phyloP scores from a whole-genome alignment of 2,888 invertebrate genomes.

The Geotrupes spiniger region DNA sequence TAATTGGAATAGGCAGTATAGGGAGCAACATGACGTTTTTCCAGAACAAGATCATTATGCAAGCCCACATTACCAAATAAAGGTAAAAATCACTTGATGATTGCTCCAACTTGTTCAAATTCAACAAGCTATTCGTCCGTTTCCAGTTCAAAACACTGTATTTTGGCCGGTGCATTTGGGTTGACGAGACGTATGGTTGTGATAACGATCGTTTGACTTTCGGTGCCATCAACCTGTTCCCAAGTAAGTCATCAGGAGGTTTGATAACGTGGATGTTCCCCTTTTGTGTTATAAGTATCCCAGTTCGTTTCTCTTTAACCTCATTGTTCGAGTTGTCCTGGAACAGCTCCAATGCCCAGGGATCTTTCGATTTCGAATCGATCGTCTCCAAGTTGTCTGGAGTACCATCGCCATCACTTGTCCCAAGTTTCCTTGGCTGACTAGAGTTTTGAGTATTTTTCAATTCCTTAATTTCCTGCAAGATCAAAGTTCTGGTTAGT shows the following conservation, averaged over 20 bases:
- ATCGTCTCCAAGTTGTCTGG: background rate
- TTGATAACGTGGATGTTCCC: conserved; percentile 40
- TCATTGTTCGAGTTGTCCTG: conserved; percentile 32
- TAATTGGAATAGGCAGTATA: conserved; percentile 72
- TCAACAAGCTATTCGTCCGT: conserved; percentile 12
- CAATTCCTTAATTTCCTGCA: no score
- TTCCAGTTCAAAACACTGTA: conserved; percentile 18
- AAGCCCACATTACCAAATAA: conserved; percentile 76
- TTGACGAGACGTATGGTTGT: conserved; percentile 36
- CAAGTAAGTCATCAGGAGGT: conserved; percentile 17
- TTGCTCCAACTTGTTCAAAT: conserved; percentile 33
- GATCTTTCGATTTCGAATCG: conserved; percentile 32
- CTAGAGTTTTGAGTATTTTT: no score
- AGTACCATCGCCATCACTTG: no score
- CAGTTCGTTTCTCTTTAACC: conserved; percentile 28
- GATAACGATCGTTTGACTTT: conserved; percentile 44
- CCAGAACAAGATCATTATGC: conserved; percentile 80
- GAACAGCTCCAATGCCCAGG: conserved; percentile 46
- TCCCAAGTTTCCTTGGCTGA: no score
- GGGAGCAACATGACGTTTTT: conserved; percentile 80
- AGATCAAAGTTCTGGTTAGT: no score
- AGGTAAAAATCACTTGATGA: conserved; percentile 63
- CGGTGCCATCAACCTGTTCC: conserved; percentile 18
- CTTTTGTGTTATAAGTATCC: conserved; percentile 40
- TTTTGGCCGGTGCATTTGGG: conserved; percentile 12